phyloP scores from a whole-genome alignment of 2,113 vertebrate species.

The Eptesicus fuscus region DNA sequence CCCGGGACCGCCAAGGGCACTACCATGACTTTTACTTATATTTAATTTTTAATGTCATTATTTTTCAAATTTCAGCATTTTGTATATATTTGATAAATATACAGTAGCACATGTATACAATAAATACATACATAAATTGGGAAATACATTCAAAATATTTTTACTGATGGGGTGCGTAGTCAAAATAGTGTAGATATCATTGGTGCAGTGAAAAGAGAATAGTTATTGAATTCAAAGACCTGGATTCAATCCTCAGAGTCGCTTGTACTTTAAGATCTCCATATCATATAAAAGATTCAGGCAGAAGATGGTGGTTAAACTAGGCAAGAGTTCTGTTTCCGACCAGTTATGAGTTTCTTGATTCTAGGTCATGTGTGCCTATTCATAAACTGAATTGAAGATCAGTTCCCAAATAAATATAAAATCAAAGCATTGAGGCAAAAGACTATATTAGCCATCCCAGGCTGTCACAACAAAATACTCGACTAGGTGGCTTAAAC shows the following conservation, averaged over 20 bases:
- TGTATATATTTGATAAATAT: neutral
- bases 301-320: neutral
- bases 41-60: neutral
- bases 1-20: too few species aligned
- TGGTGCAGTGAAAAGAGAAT: neutral
- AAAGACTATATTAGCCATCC: neutral
- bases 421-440: neutral
- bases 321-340: neutral
- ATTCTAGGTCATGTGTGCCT: neutral
- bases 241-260: neutral
- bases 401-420: constrained; percentile 22
- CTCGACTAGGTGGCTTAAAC: neutral
- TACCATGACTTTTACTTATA: neutral
- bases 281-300: neutral
- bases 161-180: neutral
- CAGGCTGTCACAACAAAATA: neutral
- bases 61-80: neutral
- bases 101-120: neutral
- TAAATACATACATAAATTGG: neutral
- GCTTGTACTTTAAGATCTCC: neutral
- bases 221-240: neutral
- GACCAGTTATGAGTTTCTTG: neutral
- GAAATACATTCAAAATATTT: neutral
- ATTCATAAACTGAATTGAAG: neutral
- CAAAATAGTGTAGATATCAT: neutral